phyloP scores from a whole-genome alignment of 92 coral and sea anemone genomes.

The Anthopleura xanthogrammica region DNA sequence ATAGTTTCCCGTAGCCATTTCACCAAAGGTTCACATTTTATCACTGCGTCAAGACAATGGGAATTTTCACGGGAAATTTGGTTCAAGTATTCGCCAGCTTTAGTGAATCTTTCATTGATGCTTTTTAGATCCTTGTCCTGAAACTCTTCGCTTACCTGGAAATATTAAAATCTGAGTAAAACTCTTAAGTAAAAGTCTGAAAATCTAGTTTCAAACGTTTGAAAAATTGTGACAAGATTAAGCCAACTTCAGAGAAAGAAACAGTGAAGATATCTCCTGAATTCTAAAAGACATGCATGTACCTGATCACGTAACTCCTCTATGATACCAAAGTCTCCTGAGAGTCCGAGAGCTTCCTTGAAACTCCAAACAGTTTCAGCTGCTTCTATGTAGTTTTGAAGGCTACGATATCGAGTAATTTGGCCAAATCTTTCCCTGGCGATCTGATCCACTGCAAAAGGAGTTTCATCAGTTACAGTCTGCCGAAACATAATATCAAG shows the following conservation, averaged over 20 bases:
- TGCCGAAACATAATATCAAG: conserved; percentile 30
- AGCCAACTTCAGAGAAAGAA: no score
- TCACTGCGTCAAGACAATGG: conserved; percentile 53
- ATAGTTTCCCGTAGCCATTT: conserved; percentile 68
- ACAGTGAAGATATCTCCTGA: no score
- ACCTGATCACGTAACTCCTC: conserved; percentile 12
- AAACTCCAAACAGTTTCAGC: conserved; percentile 66
- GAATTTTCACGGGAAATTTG: conserved; percentile 37
- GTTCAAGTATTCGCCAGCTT: conserved; percentile 44
- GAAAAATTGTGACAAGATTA: background rate
- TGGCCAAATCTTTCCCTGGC: conserved; percentile 29
- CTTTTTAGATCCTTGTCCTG: conserved; percentile 44
- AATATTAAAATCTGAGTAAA: background rate
- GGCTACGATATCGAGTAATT: conserved; percentile 52
- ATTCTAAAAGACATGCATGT: background rate
- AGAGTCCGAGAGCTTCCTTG: conserved; percentile 57
- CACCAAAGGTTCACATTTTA: conserved; percentile 50
- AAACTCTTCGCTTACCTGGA: conserved; percentile 51
- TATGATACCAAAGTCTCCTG: conserved; percentile 68
- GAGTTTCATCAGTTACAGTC: background rate
- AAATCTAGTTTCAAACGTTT: background rate
- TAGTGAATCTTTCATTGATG: conserved; percentile 37
- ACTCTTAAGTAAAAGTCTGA: no score
- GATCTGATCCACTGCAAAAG: background rate
- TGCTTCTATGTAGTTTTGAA: conserved; percentile 49